phyloP scores from a whole-genome alignment of 2,797 vertebrate species.

The Chrosomus eos region DNA sequence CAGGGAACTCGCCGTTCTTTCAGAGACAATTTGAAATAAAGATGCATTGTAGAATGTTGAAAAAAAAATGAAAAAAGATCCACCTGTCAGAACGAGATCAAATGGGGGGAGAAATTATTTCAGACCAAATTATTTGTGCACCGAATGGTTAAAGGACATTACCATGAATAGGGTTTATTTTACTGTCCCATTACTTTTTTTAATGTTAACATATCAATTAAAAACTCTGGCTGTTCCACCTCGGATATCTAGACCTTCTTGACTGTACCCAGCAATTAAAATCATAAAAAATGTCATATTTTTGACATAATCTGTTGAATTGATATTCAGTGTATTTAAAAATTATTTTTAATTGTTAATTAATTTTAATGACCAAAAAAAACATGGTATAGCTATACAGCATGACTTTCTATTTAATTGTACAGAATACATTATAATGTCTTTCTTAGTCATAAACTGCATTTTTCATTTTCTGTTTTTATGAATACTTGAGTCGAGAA shows the following conservation, averaged over 20 bases:
- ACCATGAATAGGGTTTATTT: background rate
- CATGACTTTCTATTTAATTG: background rate
- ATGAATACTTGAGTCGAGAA: background rate
- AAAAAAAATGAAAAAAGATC: background rate
- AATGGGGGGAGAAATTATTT: background rate
- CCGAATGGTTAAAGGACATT: background rate
- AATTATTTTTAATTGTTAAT: background rate
- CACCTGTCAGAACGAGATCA: conserved; percentile 13
- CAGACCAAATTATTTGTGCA: background rate
- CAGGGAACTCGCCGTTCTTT: conserved; percentile 41
- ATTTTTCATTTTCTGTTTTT: background rate
- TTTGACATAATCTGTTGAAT: background rate
- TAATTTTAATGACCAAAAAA: background rate
- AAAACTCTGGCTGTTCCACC: background rate
- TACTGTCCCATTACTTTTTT: background rate
- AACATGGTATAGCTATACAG: background rate
- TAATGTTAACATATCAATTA: background rate
- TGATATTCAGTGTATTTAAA: background rate
- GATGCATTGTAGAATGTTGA: background rate
- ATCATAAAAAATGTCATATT: background rate
- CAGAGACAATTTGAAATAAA: conserved; percentile 37
- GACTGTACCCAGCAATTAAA: background rate
- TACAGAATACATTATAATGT: background rate
- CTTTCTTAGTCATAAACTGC: background rate
- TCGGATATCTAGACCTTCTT: background rate